These are phyloP conservation scores for Azorinus chamasolen DNA, from an alignment of 2,888 invertebrate genomes.

Conservation along the genomic window DNA sequence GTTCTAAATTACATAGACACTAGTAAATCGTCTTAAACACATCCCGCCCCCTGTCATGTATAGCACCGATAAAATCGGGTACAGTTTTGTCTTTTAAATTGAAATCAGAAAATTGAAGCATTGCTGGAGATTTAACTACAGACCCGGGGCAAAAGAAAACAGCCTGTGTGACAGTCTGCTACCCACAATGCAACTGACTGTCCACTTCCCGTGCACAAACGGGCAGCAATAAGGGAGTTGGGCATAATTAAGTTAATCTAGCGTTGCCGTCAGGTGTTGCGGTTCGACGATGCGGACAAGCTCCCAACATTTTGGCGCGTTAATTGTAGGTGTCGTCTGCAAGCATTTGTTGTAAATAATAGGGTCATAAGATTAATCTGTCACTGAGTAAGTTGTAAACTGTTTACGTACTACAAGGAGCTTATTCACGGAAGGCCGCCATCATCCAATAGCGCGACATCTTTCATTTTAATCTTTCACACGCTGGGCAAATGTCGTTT, in stretches of 20 bases:
- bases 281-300: slow-evolving; percentile 40
- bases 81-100: slow-evolving; percentile 42
- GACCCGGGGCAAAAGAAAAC: slow-evolving; percentile 61
- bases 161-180: slow-evolving; percentile 60
- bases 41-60: slow-evolving; percentile 37
- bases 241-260: slow-evolving; percentile 56
- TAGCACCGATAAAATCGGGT: slow-evolving; percentile 42
- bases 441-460: too few species aligned
- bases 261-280: slow-evolving; percentile 54
- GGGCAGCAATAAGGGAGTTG: slow-evolving; percentile 48
- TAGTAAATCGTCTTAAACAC: slow-evolving; percentile 40
- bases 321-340: slow-evolving; percentile 45
- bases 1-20: slow-evolving; percentile 43
- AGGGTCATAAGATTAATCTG: too few species aligned
- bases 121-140: slow-evolving; percentile 45
- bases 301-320: slow-evolving; percentile 37
- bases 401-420: too few species aligned
- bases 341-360: too few species aligned
- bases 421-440: too few species aligned
- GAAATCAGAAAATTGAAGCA: slow-evolving; percentile 31
- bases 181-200: slow-evolving; percentile 58
- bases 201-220: slow-evolving; percentile 56
- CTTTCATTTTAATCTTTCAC: too few species aligned
- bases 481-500: too few species aligned
- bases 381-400: too few species aligned